A percentile compares a stretch with the other conserved stretches of the same genome.
These are phyloP conservation scores for Sinohyriopsis cumingii DNA, from an alignment of 2,888 invertebrate species.

Conservation along the genomic window DNA sequence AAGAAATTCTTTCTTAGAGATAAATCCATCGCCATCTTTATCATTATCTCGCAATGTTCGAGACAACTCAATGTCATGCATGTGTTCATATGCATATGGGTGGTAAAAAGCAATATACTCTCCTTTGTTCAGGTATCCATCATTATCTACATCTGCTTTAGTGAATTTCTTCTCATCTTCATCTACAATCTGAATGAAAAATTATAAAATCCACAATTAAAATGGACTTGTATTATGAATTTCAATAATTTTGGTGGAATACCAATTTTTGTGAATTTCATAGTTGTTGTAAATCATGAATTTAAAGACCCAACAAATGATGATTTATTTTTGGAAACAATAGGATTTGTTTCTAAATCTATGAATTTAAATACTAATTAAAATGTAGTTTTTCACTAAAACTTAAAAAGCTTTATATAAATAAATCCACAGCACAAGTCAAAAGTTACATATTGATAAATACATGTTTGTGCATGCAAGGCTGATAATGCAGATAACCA, in stretches of 20 bases:
- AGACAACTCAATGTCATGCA: slow-evolving; percentile 76
- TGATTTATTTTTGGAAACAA: too few relatives aligned
- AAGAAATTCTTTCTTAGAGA: slow-evolving; percentile 86
- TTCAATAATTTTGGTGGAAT: background rate
- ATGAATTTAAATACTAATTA: too few relatives aligned
- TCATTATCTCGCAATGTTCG: slow-evolving; percentile 88
- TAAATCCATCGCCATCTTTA: slow-evolving; percentile 84
- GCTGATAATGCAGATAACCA: too few relatives aligned
- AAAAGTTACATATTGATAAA: too few relatives aligned
- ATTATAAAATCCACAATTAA: background rate
- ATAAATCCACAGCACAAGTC: too few relatives aligned
- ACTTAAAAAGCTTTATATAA: too few relatives aligned
- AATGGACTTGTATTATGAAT: background rate
- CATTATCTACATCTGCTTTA: slow-evolving; percentile 87
- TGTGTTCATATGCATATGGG: slow-evolving; percentile 92
- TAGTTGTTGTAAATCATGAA: too few relatives aligned
- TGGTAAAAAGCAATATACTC: slow-evolving; percentile 93
- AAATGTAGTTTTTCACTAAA: too few relatives aligned
- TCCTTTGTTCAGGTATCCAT: slow-evolving; percentile 81
- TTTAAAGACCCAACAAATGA: too few relatives aligned
- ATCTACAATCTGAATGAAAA: slow-evolving; percentile 69
- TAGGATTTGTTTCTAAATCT: too few relatives aligned
- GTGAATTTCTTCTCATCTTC: slow-evolving; percentile 91
- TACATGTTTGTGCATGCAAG: too few relatives aligned
- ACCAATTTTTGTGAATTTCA: too few relatives aligned